Evolutionary conservation across 2,888 invertebrate species (phyloP), one percentile per base, ranked within the genome.

Genomic region (Megaustenia siamemsis): DNA sequence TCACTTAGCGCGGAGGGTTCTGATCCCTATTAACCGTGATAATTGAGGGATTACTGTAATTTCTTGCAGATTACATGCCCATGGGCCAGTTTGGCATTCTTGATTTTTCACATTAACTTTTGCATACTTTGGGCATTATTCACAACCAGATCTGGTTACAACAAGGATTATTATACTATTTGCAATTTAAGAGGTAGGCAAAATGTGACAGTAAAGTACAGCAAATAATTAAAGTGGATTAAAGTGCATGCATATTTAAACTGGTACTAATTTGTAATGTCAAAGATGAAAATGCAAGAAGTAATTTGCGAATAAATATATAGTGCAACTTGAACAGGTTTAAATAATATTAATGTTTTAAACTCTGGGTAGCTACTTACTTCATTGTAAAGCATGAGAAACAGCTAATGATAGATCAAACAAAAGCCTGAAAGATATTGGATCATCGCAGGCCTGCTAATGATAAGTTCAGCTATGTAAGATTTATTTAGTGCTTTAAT

Each of bases 81-180:
- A n/a, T n/a, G 5, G 24, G 60, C 60, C 63, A 63, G 63, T 10
- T 63, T 63, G 63, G 32, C 32, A 3, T 32, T 32, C 32, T 32
- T 63, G 1, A 32, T 24, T 32, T 32, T 12, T 32, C 3, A 3
- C 32, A 45, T 45, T 12, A 45, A 12, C 8, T 60, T 60, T n/a
- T 32, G 63, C 32, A 63, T 63, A 32, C 32, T 21, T 63, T 32
- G 21, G 24, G 38, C 28, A 45, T 73, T 32, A 18, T 71, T 73
- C 73, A 73, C 73, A 73, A 73, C 73, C 73, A 73, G 49, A 73
- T 49, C 32, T 32, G 18, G 18, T 32, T 5, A 73, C 28, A 49
- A 49, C 18, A 45, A 49, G 0, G 35, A 49, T 49, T 49, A 32
- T 28, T 49, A 73, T 49, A 28, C 73, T 32, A 32, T 18, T 32